Evolutionary conservation across 92 coral and sea anemone genomes (phyloP).

Genomic region (Zoanthus sansibaricus): DNA sequence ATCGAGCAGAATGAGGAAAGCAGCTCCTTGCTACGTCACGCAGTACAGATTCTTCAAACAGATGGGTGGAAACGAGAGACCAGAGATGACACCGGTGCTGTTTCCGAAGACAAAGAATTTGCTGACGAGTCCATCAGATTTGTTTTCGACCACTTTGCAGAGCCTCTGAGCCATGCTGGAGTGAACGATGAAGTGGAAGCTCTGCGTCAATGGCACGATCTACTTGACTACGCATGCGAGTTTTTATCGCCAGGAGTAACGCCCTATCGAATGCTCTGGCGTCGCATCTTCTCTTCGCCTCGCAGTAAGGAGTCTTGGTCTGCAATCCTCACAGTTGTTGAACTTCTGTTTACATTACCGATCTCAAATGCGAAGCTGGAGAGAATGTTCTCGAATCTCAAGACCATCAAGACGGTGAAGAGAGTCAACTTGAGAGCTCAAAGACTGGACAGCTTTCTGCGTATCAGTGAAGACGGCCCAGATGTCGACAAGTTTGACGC

Average conservation of each 20-base stretch:
- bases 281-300: conserved; percentile 56
- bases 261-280: conserved; percentile 23
- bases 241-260: conserved; percentile 15
- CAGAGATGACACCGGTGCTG: conserved; percentile 18
- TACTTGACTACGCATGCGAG: conserved; percentile 16
- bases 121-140: conserved; percentile 16
- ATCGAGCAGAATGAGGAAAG: conserved; percentile 16
- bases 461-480: conserved; percentile 32
- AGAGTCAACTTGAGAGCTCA: conserved; percentile 31
- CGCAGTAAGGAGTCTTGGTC: conserved; percentile 52
- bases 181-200: conserved; percentile 16
- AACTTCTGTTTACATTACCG: conserved; percentile 29
- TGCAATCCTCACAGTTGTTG: conserved; percentile 29
- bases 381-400: conserved; percentile 30
- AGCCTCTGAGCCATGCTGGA: conserved; percentile 18
- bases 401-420: conserved; percentile 32
- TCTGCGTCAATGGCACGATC: conserved; percentile 17
- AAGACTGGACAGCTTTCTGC: conserved; percentile 32
- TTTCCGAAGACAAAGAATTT: conserved; percentile 13
- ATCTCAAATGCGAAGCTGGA: conserved; percentile 31
- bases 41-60: conserved; percentile 14
- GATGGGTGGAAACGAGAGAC: conserved; percentile 17
- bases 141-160: conserved; percentile 16
- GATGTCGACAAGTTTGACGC: conserved; percentile 32
- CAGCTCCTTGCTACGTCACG: conserved; percentile 18